Percentiles rank a stretch among this genome's conserved stretches.
Conservation (phyloP, 2,797 vertebrate species). For the Tapera naevia region DNA sequence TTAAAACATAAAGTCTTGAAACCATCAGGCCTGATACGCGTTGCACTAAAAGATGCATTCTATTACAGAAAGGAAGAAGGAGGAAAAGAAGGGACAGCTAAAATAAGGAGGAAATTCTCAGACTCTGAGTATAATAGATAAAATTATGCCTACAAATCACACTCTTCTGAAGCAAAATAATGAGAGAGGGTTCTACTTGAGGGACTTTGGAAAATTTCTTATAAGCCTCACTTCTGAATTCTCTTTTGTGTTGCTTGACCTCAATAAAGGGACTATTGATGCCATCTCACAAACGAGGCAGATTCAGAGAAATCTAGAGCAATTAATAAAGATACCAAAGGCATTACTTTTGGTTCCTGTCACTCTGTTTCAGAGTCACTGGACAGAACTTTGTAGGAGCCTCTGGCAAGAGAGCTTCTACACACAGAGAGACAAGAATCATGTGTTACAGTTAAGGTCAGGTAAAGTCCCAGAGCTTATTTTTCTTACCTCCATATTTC, state of each 20-base stretch:
- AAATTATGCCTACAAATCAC: neutral
- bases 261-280: neutral
- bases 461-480: neutral
- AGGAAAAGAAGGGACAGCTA: neutral
- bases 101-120: neutral
- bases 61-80: neutral
- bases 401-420: neutral
- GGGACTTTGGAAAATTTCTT: neutral
- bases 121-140: neutral
- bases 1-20: neutral
- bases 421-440: neutral
- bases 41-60: neutral
- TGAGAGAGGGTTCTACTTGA: neutral
- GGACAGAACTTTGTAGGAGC: neutral
- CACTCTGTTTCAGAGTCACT: neutral
- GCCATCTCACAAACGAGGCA: neutral
- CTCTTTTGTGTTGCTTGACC: neutral
- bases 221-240: neutral
- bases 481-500: neutral
- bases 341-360: neutral
- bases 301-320: neutral
- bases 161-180: neutral
- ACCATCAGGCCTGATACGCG: neutral
- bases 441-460: neutral
- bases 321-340: neutral